Conservation (phyloP, 2,113 vertebrate species). For the Paradisaea rubra region DNA sequence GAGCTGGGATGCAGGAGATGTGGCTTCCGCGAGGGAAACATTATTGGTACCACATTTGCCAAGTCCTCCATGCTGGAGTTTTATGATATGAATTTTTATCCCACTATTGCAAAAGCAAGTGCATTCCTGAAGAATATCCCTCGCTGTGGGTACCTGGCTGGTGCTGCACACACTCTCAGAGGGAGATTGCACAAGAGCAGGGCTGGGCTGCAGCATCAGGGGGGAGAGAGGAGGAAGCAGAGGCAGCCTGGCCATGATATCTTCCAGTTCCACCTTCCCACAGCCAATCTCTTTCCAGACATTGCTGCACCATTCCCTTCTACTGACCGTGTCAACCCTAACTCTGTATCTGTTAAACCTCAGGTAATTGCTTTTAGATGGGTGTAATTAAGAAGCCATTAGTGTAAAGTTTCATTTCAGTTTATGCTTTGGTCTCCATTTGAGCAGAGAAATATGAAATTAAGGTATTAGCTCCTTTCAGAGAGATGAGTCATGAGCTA, state of each 20-base stretch:
- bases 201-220: not conserved
- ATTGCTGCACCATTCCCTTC: constrained; percentile 50
- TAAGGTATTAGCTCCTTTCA: constrained; percentile 75
- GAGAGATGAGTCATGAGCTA: constrained; percentile 72
- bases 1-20: not conserved
- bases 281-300: constrained; percentile 26
- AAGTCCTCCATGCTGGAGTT: not conserved
- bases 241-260: not conserved
- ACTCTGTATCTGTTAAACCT: constrained; percentile 74
- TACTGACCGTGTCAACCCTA: constrained; percentile 66
- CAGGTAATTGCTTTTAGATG: constrained; percentile 82
- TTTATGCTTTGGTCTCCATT: constrained; percentile 78
- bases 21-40: not conserved
- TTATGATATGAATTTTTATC: not conserved
- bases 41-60: not conserved
- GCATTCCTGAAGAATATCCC: not conserved
- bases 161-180: accelerated
- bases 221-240: not conserved
- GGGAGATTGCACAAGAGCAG: accelerated
- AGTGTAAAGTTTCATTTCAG: constrained; percentile 76
- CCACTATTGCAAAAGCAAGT: not conserved
- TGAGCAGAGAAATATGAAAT: constrained; percentile 80
- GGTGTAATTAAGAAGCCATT: constrained; percentile 82
- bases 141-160: not conserved
- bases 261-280: not conserved